A percentile compares a stretch with the other conserved stretches of the same genome.
Evolutionary conservation across 2,113 vertebrate genomes (phyloP).

Genomic region (Isurus oxyrinchus): DNA sequence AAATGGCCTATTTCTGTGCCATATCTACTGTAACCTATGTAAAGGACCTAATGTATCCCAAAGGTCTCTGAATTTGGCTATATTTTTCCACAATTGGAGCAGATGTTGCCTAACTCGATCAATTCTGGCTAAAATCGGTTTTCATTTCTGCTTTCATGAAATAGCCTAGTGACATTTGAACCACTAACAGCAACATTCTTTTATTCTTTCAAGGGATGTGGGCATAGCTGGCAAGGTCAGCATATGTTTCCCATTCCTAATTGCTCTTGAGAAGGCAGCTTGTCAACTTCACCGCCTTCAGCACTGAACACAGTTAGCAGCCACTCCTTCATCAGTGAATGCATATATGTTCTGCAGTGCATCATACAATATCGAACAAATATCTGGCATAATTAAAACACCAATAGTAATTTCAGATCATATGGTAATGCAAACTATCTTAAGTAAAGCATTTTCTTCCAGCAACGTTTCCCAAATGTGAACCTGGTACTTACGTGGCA

Average conservation of each 20-base stretch:
- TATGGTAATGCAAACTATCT: neutral
- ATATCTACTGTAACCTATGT: too few relatives aligned
- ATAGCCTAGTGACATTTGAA: too few relatives aligned
- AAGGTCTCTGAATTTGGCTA: neutral
- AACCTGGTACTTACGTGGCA: neutral
- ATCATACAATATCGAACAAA: too few relatives aligned
- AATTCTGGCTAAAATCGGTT: neutral
- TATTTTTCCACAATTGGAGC: neutral
- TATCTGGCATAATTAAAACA: neutral
- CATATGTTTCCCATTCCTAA: neutral
- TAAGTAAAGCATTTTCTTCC: neutral
- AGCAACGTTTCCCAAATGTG: neutral
- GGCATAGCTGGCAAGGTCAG: too few relatives aligned
- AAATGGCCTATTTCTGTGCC: too few relatives aligned
- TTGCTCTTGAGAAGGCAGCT: neutral
- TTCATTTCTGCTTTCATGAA: too few relatives aligned
- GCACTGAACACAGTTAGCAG: neutral
- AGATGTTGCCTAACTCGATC: neutral
- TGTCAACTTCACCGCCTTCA: neutral
- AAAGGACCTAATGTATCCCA: neutral
- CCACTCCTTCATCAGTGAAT: too few relatives aligned
- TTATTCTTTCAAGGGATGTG: too few relatives aligned
- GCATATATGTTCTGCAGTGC: too few relatives aligned
- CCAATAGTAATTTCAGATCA: neutral
- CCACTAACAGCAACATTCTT: neutral